Base-by-base conservation (phyloP, 2,797 vertebrate species). In the Gambusia yucatana region DNA sequence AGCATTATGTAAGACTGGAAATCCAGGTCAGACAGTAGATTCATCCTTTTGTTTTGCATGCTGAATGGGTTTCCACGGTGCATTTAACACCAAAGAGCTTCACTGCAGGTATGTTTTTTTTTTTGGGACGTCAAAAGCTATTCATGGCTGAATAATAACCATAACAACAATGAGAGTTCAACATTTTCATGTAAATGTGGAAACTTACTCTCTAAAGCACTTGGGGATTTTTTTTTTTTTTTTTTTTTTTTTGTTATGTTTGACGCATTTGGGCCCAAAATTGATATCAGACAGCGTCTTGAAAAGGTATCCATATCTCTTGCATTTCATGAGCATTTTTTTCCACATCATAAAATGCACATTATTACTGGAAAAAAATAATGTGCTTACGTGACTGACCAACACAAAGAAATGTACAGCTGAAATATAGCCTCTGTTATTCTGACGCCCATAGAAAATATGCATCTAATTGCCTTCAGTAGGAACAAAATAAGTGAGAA, bases 1-100 rank as follows among this genome's bases (percentile, higher is more conserved):
- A 87, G 81, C 80, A 82, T 85, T 91, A 92, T 90, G 88, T 93
- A 93, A 93, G 93, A 88, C 84, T 75, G 77, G 81, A 89, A 91
- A 93, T 93, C 82, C 90, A 93, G 90, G 92, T 94, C 91, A 93
- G 88, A 76, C 83, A 78, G 77, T 13, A 82, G 82, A 87, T 83
- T 92, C 82, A 84, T 91, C 88, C 65, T 47, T 28, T 70, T 79
- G 78, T 81, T 73, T 59, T 67, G 73, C 46, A 69, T 67, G 69
- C 72, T 41, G 39, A 61, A 75, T 48, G 25, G 36, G 16, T 83
- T 83, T 30, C 63, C 55, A 48, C 6, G 44, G 73, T 48, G 74
- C 69, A 86, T 80, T 82, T 77, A 72, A 81, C 28, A 65, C 39
- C 7, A 72, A 48, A 75, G 20, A 80, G 65, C 67, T 76, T 55